These are phyloP conservation scores for Ectropis grisescens DNA, from an alignment of 1,140 invertebrate species.

Conservation along the genomic window DNA sequence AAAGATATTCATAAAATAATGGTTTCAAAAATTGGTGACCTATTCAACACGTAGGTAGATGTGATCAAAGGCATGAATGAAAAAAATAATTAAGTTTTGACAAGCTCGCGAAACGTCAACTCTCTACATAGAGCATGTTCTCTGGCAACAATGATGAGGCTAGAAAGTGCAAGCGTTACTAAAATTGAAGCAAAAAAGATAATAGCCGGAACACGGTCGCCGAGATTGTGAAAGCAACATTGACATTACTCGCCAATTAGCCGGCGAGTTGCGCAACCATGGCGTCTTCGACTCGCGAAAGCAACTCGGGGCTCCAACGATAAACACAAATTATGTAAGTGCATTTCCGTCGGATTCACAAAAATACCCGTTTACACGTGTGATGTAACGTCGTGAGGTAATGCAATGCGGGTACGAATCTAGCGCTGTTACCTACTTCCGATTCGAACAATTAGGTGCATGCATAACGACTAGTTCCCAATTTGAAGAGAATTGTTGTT, in stretches of 20 bases:
- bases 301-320: conserved; percentile 28
- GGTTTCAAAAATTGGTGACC: too few species aligned
- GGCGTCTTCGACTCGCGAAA: conserved; percentile 36
- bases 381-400: conserved; percentile 6
- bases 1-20: too few species aligned
- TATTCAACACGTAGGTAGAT: too few species aligned
- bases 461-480: background rate
- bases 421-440: conserved; percentile 18
- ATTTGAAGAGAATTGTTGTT: background rate
- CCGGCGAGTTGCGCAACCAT: conserved; percentile 34
- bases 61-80: too few species aligned
- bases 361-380: conserved; percentile 3
- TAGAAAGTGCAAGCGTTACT: conserved; percentile 16
- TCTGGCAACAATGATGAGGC: too few species aligned
- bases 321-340: conserved; percentile 56
- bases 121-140: too few species aligned
- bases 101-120: too few species aligned
- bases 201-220: conserved; percentile 30
- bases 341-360: conserved; percentile 31
- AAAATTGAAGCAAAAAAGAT: conserved; percentile 24
- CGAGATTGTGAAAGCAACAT: conserved; percentile 63
- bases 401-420: conserved; percentile 1
- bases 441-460: conserved; percentile 1
- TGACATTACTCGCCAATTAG: conserved; percentile 61
- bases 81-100: too few species aligned